Evolutionary conservation across 1,140 invertebrate genomes (phyloP), one percentile per base, ranked within the genome.

Genomic region (Drosophila mauritiana): DNA sequence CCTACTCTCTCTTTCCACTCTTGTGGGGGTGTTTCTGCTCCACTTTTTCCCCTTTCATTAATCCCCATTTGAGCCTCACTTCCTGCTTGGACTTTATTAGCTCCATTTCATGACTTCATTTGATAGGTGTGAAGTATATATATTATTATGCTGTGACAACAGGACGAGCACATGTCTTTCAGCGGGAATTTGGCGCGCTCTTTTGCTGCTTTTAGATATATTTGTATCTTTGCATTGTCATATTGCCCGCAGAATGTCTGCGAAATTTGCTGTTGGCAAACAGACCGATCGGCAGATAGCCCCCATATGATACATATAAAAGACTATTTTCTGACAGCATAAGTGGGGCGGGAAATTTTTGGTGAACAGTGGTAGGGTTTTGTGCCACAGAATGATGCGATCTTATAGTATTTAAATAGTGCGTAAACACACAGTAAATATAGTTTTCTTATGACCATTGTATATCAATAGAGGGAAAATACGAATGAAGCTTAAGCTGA

Each of bases 251-350:
- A 49, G 63, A 68, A 75, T 65, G 59, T 73, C 72, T 83, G 80
- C 80, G 17, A 79, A 76, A 69, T 64, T 46, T 45, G 42, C 22
- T 85, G 63, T 82, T 82, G 78, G 78, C 79, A 72, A 79, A 80
- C 67, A 80, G 49, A 73, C 57, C 74, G 61, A 76, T 58, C 46
- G 51, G 8, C 45, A 61, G 36, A 42, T 31, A 65, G 51, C 62
- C 62, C 49, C 31, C 69, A 73, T 42, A 36, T 73, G 68, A 64
- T 75, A 64, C 64, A 67, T 64, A 67, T 64, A 67, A 51, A 64
- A 20, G 11, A 67, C 64, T 67, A 77, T 77, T 59, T 77, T 77
- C 67, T 77, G 72, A 76, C 74, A 77, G 51, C 73, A 77, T 68
- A 76, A 77, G 73, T 77, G 73, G 73, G 72, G 10, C 72, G 64